Base-by-base conservation (phyloP, 2,888 invertebrate species). In the Epicampocera succincta region DNA sequence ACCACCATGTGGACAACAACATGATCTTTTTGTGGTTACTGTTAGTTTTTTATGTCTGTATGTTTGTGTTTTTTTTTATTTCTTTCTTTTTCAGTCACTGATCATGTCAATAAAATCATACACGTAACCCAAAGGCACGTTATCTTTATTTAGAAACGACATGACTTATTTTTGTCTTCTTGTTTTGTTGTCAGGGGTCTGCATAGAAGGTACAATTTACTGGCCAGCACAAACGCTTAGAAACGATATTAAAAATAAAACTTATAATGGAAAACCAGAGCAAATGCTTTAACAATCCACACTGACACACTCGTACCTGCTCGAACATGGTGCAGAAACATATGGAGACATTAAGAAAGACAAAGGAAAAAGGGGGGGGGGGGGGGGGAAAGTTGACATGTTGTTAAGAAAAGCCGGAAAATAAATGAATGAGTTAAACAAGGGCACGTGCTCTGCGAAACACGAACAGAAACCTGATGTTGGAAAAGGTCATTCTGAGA, bases 371-470 rank as follows among this genome's bases (percentile, higher is more conserved):
- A 44, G 13, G n/a, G n/a, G n/a, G n/a, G n/a, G n/a, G n/a, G n/a
- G n/a, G n/a, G n/a, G n/a, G n/a, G n/a, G n/a, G n/a, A 58, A 17
- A 58, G 44, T 40, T 61, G 74, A 75, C 74, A 74, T 71, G 74
- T 56, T 40, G 17, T 19, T 19, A 33, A 42, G 58, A 19, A 63
- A 65, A 63, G 52, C 42, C 13, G 73, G 56, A 66, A 69, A 72
- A 65, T n/a, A n/a, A n/a, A n/a, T n/a, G n/a, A 69, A 40, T 54
- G 40, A 66, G 40, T 42, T 42, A 58, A 75, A 78, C 78, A 82
- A 74, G 78, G 74, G 82, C 82, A 82, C 82, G 82, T 82, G 82
- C 82, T 74, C 33, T 74, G 46, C 48, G 69, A 60, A 65, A 82
- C 78, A 74, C 75, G 65, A 60, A 48, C 66, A 54, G 46, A 74